Base-by-base conservation (phyloP, 2,113 vertebrate genomes). In the Paratilapia polleni region DNA sequence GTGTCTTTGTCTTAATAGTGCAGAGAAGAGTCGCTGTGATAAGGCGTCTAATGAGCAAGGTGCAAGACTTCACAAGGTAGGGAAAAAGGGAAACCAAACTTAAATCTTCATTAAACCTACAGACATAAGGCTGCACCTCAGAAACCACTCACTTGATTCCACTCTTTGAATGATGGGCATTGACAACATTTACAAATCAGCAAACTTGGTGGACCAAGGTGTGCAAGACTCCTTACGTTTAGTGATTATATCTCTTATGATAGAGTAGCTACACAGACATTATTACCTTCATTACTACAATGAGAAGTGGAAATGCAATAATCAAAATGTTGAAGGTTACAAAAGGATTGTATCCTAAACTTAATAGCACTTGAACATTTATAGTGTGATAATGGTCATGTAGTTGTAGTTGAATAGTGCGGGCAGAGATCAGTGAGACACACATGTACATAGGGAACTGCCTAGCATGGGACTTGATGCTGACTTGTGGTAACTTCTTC, bases 281-380 rank as follows among this genome's bases (percentile, higher is more conserved):
- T 63, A 2, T 63, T 52, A 31, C 15, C 43, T 47, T 41, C 43
- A 79, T 56, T 76, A 57, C 9, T 58, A 28, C 5, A 62, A 5
- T 17, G 14, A 74, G 19, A 79, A 62, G 64, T 68, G 57, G 19
- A 52, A 77, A 41, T 84, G 59, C 60, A 34, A 14, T 13, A 56
- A 82, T 19, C 1, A 19, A 83, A 77, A 68, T 54, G 66, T 59
- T 73, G 38, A 41, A 81, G 64, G 66, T 77, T 58, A 77, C 24
- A 70, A 77, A 88, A 75, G 20, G 31, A 66, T 80, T 56, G 49
- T 54, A 77, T 34, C 77, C 14, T 15, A 54, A 73, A 49, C 19
- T 26, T 52, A 20, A 79, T 58, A 59, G 38, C n/a, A 43, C 36
- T 85, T 80, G 19, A 84, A 77, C 6, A 61, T 62, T 76, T 77